These are phyloP conservation scores for Gymnorhina tibicen DNA, from an alignment of 2,113 vertebrate species.

Conservation along the genomic window DNA sequence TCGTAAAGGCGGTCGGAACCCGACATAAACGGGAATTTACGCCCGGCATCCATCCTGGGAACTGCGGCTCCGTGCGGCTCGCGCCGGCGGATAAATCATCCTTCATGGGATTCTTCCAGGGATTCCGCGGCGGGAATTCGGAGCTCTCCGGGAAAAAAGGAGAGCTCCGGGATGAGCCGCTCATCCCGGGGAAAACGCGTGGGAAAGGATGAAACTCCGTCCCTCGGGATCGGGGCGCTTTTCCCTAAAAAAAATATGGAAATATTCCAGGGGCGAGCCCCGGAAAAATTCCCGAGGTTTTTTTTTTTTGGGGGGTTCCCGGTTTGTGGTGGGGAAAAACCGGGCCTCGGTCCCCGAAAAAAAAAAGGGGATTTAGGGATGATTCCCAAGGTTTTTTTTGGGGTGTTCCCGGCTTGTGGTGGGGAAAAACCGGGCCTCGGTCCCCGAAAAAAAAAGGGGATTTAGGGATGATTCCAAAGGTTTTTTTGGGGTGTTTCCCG, in stretches of 20 bases:
- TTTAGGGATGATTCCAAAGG: neutral
- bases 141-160: constrained; percentile 61
- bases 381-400: neutral
- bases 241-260: neutral
- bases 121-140: constrained; percentile 57
- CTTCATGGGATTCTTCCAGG: constrained; percentile 81
- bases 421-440: neutral
- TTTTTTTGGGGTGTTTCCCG: rapidly evolving
- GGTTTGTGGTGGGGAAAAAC: neutral
- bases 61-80: constrained; percentile 79
- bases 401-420: rapidly evolving
- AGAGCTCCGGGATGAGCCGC: constrained; percentile 55
- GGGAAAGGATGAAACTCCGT: too few relatives aligned
- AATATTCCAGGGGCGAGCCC: neutral
- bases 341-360: neutral
- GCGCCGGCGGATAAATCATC: constrained; percentile 78
- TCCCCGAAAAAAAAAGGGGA: neutral
- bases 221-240: neutral
- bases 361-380: neutral
- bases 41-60: constrained; percentile 81
- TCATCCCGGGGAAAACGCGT: too few relatives aligned
- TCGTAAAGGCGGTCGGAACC: constrained; percentile 80
- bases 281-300: neutral
- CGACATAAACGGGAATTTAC: constrained; percentile 82
- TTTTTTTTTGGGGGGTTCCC: rapidly evolving